Evolutionary conservation across 2,113 vertebrate genomes (phyloP), one percentile per base, ranked within the genome.

Genomic region (Rhineura floridana): DNA sequence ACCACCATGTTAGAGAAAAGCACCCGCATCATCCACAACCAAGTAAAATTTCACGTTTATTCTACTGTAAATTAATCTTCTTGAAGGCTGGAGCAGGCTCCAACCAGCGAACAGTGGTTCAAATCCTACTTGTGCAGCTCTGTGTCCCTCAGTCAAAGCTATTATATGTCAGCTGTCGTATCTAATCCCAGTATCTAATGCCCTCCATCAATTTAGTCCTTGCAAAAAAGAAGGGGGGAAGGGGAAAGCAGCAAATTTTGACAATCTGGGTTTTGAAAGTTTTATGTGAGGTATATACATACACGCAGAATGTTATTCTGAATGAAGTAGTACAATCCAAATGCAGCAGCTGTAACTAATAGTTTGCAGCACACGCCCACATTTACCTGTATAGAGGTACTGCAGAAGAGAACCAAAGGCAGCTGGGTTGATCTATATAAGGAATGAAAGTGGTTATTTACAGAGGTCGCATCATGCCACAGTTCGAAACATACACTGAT

Each of bases 351-450:
- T 42, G 80, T 30, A 25, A 15, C 39, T 25, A 48, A 65, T 70
- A 86, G 25, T 52, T 15, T 5, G n/a, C n/a, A 77, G 21, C 72
- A 78, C 59, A 46, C 15, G 42, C 44, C 36, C 36, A 88, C 10
- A 50, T 95, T 95, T 94, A 99, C 98, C 99, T 97, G 98, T 99
- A 91, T 99, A 99, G 1, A 99, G 95, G 95, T 99, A 99, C 89
- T 98, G 98, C 93, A 99, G 94, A 88, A 99, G 96, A 83, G 98
- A 97, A 81, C 97, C 97, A 90, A 99, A 99, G 5, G 98, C 98
- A 92, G 98, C 97, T 33, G 98, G 98, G 86, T 99, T 99, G 67
- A 99, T 97, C 98, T 99, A 93, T 77, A 95, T 87, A 88, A 94
- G 92, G 86, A 42, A 95, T 11, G 17, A 90, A 62, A 88, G 88